Evolutionary conservation across 2,113 vertebrate genomes (phyloP).

Genomic region (Todiramphus saurophagus): DNA sequence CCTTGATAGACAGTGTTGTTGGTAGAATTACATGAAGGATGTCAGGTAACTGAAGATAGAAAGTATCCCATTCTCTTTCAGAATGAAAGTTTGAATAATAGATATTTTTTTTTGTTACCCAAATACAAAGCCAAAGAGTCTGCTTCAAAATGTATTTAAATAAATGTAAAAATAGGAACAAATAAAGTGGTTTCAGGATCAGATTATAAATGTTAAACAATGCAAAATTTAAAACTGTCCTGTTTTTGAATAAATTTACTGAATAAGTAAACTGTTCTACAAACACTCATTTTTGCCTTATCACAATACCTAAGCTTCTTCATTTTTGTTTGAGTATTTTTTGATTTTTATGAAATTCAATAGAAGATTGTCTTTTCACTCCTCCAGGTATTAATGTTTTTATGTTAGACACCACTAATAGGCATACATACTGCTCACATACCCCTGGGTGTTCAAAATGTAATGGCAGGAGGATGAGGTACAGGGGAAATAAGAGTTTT

Average conservation of each 20-base stretch:
- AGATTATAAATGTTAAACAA: not conserved
- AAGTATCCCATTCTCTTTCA: not conserved
- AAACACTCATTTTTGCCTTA: not conserved
- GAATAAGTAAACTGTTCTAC: not conserved
- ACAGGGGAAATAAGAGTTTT: not conserved
- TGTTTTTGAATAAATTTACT: not conserved
- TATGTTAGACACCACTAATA: not conserved
- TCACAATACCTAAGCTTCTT: not conserved
- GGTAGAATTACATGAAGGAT: not conserved
- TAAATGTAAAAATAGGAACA: not conserved
- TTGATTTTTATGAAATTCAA: not conserved
- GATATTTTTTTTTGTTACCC: not conserved
- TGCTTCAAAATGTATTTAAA: not conserved
- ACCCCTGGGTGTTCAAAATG: not conserved
- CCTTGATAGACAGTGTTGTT: not conserved
- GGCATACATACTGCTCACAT: not conserved
- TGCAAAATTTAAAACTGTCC: not conserved
- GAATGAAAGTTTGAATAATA: not conserved
- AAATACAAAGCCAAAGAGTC: not conserved
- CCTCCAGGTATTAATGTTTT: not conserved
- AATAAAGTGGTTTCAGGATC: not conserved
- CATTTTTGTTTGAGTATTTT: not conserved
- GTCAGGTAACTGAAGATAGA: not conserved
- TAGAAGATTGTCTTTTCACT: not conserved
- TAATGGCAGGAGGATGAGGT: not conserved